Conservation (phyloP, 2,797 vertebrate genomes). For the Cynodonichthys magdalenae region DNA sequence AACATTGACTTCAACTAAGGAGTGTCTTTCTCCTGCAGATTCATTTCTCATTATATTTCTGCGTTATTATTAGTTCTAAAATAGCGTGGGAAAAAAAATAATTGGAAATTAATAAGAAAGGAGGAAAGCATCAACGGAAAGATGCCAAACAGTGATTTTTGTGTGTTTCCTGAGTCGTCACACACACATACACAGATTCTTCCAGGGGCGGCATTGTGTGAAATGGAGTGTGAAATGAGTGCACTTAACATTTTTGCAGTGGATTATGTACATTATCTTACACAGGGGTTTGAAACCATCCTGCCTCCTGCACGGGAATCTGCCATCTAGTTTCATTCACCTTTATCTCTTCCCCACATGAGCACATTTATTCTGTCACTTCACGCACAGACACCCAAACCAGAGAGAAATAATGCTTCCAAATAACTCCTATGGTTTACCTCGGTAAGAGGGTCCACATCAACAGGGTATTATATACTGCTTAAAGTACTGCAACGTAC, state of each 20-base stretch:
- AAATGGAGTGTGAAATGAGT: conserved; percentile 85
- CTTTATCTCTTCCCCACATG: conserved; percentile 40
- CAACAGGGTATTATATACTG: conserved; percentile 4
- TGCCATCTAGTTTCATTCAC: conserved; percentile 61
- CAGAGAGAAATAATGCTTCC: conserved; percentile 4
- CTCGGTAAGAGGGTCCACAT: neutral
- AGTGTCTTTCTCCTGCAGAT: conserved; percentile 32
- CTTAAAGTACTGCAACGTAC: neutral
- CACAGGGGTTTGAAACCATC: conserved; percentile 66
- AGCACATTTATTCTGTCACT: conserved; percentile 18
- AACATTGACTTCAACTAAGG: conserved; percentile 30
- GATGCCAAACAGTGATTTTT: conserved; percentile 58
- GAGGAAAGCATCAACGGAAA: conserved; percentile 47
- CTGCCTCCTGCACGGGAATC: conserved; percentile 54
- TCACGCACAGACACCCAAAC: conserved; percentile 1
- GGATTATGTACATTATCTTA: conserved; percentile 77
- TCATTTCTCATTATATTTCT: conserved; percentile 31
- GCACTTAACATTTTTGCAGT: conserved; percentile 81
- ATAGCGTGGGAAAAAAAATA: conserved; percentile 15
- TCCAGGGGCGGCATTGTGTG: conserved; percentile 73
- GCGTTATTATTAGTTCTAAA: conserved; percentile 52
- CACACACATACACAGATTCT: conserved; percentile 60
- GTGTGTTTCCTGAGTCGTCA: conserved; percentile 69
- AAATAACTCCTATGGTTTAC: conserved; percentile 1
- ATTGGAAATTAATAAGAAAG: conserved; percentile 51